Base-by-base conservation (phyloP, 2,888 invertebrate genomes). In the Dasysyrphus albostriatus region DNA sequence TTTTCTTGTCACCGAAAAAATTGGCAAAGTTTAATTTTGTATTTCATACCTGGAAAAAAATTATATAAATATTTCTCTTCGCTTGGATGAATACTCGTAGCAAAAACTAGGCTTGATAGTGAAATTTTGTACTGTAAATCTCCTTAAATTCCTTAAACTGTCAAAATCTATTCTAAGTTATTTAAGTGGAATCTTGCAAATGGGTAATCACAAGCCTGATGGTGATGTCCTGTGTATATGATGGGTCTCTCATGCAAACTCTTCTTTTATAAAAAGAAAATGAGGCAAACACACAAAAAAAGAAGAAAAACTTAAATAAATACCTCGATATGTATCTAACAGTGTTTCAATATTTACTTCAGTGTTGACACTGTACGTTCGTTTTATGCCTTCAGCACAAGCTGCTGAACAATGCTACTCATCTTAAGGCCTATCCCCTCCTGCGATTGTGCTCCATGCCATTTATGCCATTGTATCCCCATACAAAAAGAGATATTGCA, bases 271-370 rank as follows among this genome's bases (percentile, higher is more conserved):
- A 65, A 39, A 32, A n/a, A 24, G 32, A 39, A 24, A 61, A 16
- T 39, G 12, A 39, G 39, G 12, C 5, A 37, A 61, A 61, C 7
- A 67, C 5, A 10, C 7, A 29, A n/a, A 24, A 24, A 54, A 37
- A 37, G 24, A 69, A 74, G 24, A 19, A 49, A 56, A 79, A 63
- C 54, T 44, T 47, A 58, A 67, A 79, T 42, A 79, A 73, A 73
- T 24, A 69, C 16, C 49, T 29, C 24, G 34, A 44, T 47, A 47
- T 61, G 34, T 24, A 47, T 49, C 7, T 65, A 59, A 58, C 54
- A 59, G 65, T 69, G 73, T 69, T 69, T 78, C 63, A 83, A 69
- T 83, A 83, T 83, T 83, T 78, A 73, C 77, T 83, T 67, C 74
- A 14, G 51, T 74, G 83, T 78, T 83, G 73, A 74, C 78, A 83